Percentiles rank a stretch among this genome's conserved stretches.
These are phyloP conservation scores for Perca flavescens DNA, from an alignment of 2,113 vertebrate species.

Conservation along the genomic window DNA sequence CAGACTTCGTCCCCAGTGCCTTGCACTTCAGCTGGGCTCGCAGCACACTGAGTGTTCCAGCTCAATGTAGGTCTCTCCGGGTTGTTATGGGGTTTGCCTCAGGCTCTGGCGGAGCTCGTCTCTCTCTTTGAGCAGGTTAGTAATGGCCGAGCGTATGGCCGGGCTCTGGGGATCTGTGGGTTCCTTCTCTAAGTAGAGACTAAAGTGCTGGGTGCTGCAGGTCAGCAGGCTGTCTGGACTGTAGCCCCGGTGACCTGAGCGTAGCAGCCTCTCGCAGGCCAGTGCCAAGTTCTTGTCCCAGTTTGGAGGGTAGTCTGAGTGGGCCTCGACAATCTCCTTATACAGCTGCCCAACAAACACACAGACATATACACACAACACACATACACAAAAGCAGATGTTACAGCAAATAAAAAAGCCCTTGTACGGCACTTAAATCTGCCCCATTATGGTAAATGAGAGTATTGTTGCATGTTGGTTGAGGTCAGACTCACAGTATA, in stretches of 20 bases:
- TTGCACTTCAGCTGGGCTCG: neutral
- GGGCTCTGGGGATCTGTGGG: constrained; percentile 86
- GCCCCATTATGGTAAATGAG: constrained; percentile 26
- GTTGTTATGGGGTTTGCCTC: constrained; percentile 50
- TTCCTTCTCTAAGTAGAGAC: constrained; percentile 87
- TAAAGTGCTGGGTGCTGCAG: constrained; percentile 89
- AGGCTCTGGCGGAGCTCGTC: constrained; percentile 59
- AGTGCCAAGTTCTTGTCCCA: constrained; percentile 99
- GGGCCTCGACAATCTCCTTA: constrained; percentile 88
- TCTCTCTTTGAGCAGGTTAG: constrained; percentile 89
- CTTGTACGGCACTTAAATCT: constrained; percentile 41
- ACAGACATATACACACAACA: constrained; percentile 3
- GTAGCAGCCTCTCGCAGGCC: constrained; percentile 93
- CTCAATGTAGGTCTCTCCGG: constrained; percentile 8
- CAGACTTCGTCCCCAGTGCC: neutral
- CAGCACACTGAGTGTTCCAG: neutral
- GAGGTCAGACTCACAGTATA: constrained; percentile 86
- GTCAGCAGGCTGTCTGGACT: constrained; percentile 87
- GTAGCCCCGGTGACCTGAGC: constrained; percentile 71
- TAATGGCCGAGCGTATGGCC: constrained; percentile 87
- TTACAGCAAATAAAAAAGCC: constrained; percentile 5
- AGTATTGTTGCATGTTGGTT: constrained; percentile 31
- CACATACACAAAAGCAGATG: constrained; percentile 22
- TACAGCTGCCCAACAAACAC: constrained; percentile 85
- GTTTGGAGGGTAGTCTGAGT: constrained; percentile 90